Base-by-base conservation (phyloP, 1,140 invertebrate genomes). In the Drosophila nikananu region DNA sequence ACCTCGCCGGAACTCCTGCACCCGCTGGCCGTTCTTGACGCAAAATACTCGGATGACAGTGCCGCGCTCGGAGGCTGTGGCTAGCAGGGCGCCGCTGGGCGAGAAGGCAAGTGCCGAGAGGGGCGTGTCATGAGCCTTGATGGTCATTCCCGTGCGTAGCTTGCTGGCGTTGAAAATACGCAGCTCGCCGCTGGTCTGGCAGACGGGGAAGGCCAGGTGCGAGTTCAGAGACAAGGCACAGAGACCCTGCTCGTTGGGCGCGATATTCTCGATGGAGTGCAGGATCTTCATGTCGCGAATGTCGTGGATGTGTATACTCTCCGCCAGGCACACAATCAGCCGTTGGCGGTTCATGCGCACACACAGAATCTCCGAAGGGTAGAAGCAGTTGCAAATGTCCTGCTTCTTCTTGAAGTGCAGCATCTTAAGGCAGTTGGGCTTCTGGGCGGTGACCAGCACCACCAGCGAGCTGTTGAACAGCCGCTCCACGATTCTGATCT, bases 301-400 rank as follows among this genome's bases (percentile, higher is more conserved):
- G 94, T 99, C 99, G 94, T 99, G 99, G 91, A 99, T 99, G 94
- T 99, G 99, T 77, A 99, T 95, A 71, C 97, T 98, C 93, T 99
- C 98, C 93, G 99, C 98, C 81, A 99, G 94, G 93, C 99, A 99
- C 76, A 99, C 99, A 51, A 99, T 96, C 91, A 99, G 94, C 89
- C 99, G 95, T 84, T 96, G 96, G 94, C 99, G 95, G 94, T 99
- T 99, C 77, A 99, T 95, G 93, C 98, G 98, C 41, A 99, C 98
- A 81, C 97, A 97, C 63, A 99, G 94, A 90, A 99, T 99, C 52
- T 98, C 98, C 93, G 99, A 99, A 3, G 97, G 97, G 93, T 99
- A 99, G 92, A 97, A 98, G 94, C 99, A 99, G 93, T 99, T 98
- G 94, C 98, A 99, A 92, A 99, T 99, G 94, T 99, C 98, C 65